phyloP scores from a whole-genome alignment of 2,888 invertebrate genomes.

The Phengaris alcon region DNA sequence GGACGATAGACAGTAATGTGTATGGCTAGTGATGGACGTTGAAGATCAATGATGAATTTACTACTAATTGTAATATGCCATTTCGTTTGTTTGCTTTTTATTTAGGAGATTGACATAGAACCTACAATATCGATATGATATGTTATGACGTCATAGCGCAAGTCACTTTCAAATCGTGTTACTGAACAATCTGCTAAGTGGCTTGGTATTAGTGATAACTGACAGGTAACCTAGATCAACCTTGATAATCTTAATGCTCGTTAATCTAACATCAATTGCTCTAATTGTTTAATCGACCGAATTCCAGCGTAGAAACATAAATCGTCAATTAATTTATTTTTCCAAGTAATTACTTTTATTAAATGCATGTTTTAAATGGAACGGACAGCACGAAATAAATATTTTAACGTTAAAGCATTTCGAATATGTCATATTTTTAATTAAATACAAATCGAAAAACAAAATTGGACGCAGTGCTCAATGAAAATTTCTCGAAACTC shows the following conservation, averaged over 20 bases:
- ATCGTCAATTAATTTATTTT: background rate
- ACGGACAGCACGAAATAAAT: too few relatives aligned
- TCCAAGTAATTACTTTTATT: background rate
- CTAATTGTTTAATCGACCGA: background rate
- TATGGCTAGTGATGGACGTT: too few relatives aligned
- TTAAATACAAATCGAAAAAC: background rate
- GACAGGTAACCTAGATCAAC: background rate
- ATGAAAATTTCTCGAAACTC: background rate
- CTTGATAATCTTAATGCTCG: background rate
- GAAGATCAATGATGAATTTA: too few relatives aligned
- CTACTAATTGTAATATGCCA: too few relatives aligned
- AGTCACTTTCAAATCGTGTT: background rate
- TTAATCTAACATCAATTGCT: background rate
- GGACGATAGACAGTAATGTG: too few relatives aligned
- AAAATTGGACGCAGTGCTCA: background rate
- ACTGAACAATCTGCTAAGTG: conserved; percentile 9
- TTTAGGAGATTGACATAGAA: too few relatives aligned
- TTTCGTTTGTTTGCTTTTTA: too few relatives aligned
- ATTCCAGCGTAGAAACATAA: background rate
- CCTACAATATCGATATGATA: background rate
- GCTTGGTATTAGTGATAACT: conserved; percentile 2
- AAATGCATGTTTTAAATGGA: too few relatives aligned
- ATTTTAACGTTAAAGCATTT: background rate
- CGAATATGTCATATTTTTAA: background rate
- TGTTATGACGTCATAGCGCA: background rate